Conservation (phyloP, 2,797 vertebrate genomes). For the Micrastur ruficollis region DNA sequence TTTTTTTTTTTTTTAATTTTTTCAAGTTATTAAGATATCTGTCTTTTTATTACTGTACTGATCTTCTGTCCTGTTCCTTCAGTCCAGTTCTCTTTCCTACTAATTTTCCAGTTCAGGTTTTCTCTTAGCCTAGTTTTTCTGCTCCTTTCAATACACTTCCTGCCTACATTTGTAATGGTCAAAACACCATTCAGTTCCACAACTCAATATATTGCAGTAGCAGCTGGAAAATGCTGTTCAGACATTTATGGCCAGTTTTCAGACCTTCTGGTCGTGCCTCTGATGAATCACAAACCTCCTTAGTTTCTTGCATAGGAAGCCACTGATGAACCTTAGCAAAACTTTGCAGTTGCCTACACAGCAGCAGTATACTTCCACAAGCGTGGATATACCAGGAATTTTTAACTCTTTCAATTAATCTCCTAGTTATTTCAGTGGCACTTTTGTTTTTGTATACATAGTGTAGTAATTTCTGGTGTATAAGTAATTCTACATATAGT, state of each 20-base stretch:
- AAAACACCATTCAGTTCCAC: background rate
- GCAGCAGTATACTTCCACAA: background rate
- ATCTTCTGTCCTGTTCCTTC: background rate
- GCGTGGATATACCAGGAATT: background rate
- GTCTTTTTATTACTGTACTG: background rate
- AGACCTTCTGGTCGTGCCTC: background rate
- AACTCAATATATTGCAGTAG: background rate
- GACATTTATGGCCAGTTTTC: background rate
- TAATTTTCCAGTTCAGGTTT: background rate
- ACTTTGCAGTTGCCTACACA: background rate
- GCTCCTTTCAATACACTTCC: background rate
- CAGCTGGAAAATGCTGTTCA: background rate
- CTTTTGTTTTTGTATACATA: background rate
- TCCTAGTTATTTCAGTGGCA: background rate
- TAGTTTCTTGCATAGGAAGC: background rate
- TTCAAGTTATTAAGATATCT: background rate
- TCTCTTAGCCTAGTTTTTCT: background rate
- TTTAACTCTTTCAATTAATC: background rate
- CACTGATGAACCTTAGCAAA: background rate
- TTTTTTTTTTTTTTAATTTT: background rate
- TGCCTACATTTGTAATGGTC: background rate
- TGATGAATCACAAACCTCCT: background rate
- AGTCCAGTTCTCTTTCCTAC: background rate
- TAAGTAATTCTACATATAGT: background rate
- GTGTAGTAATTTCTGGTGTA: background rate